Percentiles rank a stretch among this genome's conserved stretches.
phyloP scores from a whole-genome alignment of 2,797 vertebrate genomes.

The Monodelphis domestica region DNA sequence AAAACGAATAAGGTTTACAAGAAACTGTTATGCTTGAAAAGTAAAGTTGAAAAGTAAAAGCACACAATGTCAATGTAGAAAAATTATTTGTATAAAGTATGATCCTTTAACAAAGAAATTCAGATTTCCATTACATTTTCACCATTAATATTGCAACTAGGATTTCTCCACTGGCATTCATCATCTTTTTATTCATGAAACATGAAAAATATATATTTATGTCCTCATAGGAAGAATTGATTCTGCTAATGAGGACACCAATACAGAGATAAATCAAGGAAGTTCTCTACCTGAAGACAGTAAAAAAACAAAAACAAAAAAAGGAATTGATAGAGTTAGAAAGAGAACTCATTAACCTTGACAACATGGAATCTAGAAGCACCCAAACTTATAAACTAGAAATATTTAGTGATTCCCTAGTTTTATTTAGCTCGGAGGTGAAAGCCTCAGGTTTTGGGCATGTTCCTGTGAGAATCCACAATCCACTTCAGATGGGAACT shows the following conservation, averaged over 20 bases:
- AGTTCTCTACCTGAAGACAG: not conserved
- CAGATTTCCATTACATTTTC: constrained; percentile 33
- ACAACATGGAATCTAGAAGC: too few relatives aligned
- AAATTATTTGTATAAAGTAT: not conserved
- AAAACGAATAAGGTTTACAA: not conserved
- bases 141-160: too few relatives aligned
- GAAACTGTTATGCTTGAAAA: not conserved
- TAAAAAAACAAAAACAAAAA: too few relatives aligned
- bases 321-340: too few relatives aligned
- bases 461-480: too few relatives aligned
- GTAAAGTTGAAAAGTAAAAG: constrained; percentile 41
- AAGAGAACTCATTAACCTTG: too few relatives aligned
- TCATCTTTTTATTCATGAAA: constrained; percentile 26
- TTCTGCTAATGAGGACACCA: not conserved
- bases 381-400: too few relatives aligned
- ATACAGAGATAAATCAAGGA: not conserved
- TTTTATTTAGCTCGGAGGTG: too few relatives aligned
- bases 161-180: not conserved
- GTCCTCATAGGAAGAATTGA: not conserved
- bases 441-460: too few relatives aligned
- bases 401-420: too few relatives aligned
- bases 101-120: not conserved
- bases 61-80: not conserved
- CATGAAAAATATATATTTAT: constrained; percentile 25
- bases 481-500: too few relatives aligned